Evolutionary conservation across 2,888 invertebrate species (phyloP).

Genomic region (Diadromus collaris): DNA sequence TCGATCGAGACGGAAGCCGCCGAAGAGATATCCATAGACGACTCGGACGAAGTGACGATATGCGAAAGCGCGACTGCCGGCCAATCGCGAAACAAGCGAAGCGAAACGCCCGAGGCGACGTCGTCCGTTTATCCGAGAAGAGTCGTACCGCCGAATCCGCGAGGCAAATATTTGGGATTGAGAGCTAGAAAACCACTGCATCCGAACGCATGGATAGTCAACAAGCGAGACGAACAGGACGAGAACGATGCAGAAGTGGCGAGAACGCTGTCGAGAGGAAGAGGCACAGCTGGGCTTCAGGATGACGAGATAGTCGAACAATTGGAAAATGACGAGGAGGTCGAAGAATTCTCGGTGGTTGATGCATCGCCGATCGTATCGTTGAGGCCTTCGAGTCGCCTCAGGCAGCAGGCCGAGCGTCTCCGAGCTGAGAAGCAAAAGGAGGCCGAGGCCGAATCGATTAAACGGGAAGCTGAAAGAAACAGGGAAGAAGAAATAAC

Average conservation of each 20-base stretch:
- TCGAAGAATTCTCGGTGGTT: slow-evolving; percentile 22
- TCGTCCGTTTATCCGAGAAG: slow-evolving; percentile 62
- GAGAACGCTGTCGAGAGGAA: neutral
- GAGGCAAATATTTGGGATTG: slow-evolving; percentile 10
- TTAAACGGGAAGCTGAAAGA: slow-evolving; percentile 49
- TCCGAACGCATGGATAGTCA: neutral
- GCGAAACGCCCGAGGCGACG: slow-evolving; percentile 32
- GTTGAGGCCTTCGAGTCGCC: slow-evolving; percentile 19
- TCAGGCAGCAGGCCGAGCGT: slow-evolving; percentile 23
- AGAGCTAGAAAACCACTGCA: slow-evolving; percentile 11
- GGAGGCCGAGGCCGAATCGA: slow-evolving; percentile 44
- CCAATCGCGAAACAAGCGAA: slow-evolving; percentile 31
- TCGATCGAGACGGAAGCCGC: slow-evolving; percentile 19
- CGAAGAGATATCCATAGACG: neutral
- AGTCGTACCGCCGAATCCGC: slow-evolving; percentile 65
- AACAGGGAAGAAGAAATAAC: slow-evolving; percentile 13
- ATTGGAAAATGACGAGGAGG: slow-evolving; percentile 54
- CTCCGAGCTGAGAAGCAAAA: slow-evolving; percentile 11
- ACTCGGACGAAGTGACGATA: slow-evolving; percentile 39
- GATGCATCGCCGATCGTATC: slow-evolving; percentile 54
- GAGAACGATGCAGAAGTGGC: slow-evolving; percentile 34
- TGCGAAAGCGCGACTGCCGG: slow-evolving; percentile 37
- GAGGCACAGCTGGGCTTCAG: slow-evolving; percentile 50
- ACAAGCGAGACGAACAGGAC: slow-evolving; percentile 19
- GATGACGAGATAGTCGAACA: slow-evolving; percentile 61